Conservation (phyloP, 2,113 vertebrate species). For the Onychostruthus taczanowskii region DNA sequence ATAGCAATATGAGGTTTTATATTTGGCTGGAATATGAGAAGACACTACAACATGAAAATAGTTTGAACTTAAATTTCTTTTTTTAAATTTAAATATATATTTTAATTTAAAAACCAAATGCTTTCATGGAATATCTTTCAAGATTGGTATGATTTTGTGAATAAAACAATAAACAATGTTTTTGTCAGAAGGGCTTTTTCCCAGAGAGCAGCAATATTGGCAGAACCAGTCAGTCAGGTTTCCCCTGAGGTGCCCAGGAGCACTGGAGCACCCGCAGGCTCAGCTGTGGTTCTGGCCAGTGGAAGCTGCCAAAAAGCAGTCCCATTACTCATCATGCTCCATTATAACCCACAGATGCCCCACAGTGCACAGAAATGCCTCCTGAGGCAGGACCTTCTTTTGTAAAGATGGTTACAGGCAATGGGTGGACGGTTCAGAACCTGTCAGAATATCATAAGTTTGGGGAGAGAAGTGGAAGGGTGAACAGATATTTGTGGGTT, state of each 20-base stretch:
- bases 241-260: background rate
- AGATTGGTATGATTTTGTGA: background rate
- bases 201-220: background rate
- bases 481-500: background rate
- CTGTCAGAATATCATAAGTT: background rate
- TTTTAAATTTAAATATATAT: background rate
- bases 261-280: background rate
- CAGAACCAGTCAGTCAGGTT: background rate
- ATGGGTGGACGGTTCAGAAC: background rate
- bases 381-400: background rate
- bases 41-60: background rate
- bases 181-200: background rate
- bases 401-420: background rate
- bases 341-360: background rate
- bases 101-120: background rate
- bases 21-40: background rate
- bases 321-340: fast-evolving
- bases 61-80: background rate
- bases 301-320: background rate
- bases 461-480: background rate
- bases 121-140: background rate
- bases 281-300: background rate
- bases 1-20: background rate
- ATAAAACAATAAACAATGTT: background rate
- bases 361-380: background rate